Evolutionary conservation across 23 tunicate genomes (phyloP).

Genomic region (Ascidia mentula): DNA sequence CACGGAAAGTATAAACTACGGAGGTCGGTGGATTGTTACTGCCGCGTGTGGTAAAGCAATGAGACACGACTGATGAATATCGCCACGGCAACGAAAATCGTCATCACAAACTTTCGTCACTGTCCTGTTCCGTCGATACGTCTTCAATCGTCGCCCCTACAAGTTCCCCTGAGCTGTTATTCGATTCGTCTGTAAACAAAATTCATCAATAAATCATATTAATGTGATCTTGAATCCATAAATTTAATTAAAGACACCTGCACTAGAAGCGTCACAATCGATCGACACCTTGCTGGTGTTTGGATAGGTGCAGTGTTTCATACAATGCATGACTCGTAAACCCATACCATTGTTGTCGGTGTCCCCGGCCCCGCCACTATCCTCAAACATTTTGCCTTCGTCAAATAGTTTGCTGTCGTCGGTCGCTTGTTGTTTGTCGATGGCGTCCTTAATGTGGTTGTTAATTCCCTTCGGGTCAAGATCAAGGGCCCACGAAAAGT

Average conservation of each 20-base stretch:
- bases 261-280: no score
- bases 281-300: no score
- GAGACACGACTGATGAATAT: not conserved
- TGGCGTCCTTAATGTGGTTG: slow-evolving; percentile 91
- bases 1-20: no score
- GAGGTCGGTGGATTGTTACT: no score
- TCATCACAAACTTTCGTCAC: not conserved
- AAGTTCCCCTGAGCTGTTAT: not conserved
- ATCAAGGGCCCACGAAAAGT: slow-evolving; percentile 92
- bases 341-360: not conserved
- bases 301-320: no score
- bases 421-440: slow-evolving; percentile 57
- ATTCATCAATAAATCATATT: no score
- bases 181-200: not conserved
- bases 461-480: slow-evolving; percentile 94
- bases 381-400: slow-evolving; percentile 6
- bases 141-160: not conserved
- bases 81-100: no score
- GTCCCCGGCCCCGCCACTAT: not conserved
- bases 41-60: no score
- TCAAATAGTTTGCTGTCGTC: slow-evolving; percentile 35
- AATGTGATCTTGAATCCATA: no score
- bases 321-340: not conserved
- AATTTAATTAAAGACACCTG: no score
- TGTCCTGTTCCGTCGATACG: slow-evolving; percentile 1